Evolutionary conservation across 37 sponge, comb jelly and placozoan genomes (phyloP).

Genomic region (Aplysina aerophoba): DNA sequence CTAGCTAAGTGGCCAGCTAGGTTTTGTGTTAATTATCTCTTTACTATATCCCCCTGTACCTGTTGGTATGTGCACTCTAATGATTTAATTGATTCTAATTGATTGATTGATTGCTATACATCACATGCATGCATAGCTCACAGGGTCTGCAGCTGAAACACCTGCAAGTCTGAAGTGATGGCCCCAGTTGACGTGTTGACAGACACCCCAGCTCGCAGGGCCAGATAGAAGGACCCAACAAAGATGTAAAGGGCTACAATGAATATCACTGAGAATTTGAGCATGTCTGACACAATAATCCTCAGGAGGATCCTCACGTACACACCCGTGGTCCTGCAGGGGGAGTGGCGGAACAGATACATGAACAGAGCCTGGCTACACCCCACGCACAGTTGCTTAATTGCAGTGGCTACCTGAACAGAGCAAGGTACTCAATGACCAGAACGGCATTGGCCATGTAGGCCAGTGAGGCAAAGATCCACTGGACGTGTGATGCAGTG

Average conservation of each 20-base stretch:
- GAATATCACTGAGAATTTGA: conserved; percentile 19
- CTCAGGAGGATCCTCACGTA: conserved; percentile 30
- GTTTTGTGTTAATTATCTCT: too few relatives aligned
- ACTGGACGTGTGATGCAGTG: background rate
- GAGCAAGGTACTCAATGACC: background rate
- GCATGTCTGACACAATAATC: conserved; percentile 28
- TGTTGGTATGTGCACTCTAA: too few relatives aligned
- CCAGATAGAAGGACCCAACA: conserved; percentile 28
- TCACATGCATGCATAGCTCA: conserved; percentile 17
- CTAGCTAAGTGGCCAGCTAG: too few relatives aligned
- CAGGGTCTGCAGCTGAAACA: background rate
- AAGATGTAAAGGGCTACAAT: conserved; percentile 3
- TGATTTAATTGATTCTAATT: too few relatives aligned
- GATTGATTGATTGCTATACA: too few relatives aligned
- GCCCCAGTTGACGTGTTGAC: background rate
- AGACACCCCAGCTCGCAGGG: conserved; percentile 31
- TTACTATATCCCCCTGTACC: too few relatives aligned
- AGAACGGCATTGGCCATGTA: conserved; percentile 10
- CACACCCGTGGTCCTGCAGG: conserved; percentile 7
- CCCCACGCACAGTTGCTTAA: too few relatives aligned
- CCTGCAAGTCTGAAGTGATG: background rate
- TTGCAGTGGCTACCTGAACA: background rate
- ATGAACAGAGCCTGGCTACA: too few relatives aligned
- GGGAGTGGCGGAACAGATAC: background rate
- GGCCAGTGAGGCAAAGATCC: conserved; percentile 13